A percentile compares a stretch with the other conserved stretches of the same genome.
Evolutionary conservation across 37 sponge, comb jelly and placozoan species (phyloP).

Genomic region (Petrosia ficiformis): DNA sequence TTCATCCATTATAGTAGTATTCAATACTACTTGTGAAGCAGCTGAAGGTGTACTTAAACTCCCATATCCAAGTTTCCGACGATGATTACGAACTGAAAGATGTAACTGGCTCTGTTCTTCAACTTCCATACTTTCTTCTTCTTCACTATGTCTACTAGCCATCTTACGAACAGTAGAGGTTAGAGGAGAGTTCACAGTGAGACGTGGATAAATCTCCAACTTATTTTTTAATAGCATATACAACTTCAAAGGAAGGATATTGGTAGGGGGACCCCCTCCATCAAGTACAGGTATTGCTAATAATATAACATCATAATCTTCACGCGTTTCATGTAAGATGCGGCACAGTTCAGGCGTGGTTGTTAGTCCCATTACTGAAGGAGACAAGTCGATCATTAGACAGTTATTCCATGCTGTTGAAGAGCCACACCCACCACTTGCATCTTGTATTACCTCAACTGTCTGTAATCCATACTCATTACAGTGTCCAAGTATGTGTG

Average conservation of each 20-base stretch:
- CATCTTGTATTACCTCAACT: constrained; percentile 22
- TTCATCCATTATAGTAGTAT: neutral
- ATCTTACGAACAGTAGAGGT: neutral
- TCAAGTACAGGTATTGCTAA: constrained; percentile 8
- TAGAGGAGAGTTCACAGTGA: constrained; percentile 13
- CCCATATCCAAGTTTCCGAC: constrained; percentile 31
- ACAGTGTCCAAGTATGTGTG: constrained; percentile 57
- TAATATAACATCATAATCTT: constrained; percentile 21
- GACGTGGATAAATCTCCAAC: constrained; percentile 46
- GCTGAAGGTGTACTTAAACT: constrained; percentile 11
- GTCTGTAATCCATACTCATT: constrained; percentile 30
- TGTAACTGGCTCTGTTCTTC: constrained; percentile 31
- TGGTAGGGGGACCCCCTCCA: neutral
- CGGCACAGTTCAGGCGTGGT: constrained; percentile 33
- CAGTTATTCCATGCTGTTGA: neutral
- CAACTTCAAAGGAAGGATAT: constrained; percentile 21
- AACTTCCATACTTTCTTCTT: neutral
- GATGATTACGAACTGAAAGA: constrained; percentile 10
- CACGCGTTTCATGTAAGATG: constrained; percentile 33
- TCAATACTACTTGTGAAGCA: constrained; percentile 23
- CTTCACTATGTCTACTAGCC: neutral
- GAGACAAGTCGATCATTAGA: constrained; percentile 43
- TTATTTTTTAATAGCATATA: constrained; percentile 57
- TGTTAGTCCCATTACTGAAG: constrained; percentile 15
- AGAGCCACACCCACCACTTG: neutral